Evolutionary conservation across 2,113 vertebrate species (phyloP).

Genomic region (Odobenus rosmarus): DNA sequence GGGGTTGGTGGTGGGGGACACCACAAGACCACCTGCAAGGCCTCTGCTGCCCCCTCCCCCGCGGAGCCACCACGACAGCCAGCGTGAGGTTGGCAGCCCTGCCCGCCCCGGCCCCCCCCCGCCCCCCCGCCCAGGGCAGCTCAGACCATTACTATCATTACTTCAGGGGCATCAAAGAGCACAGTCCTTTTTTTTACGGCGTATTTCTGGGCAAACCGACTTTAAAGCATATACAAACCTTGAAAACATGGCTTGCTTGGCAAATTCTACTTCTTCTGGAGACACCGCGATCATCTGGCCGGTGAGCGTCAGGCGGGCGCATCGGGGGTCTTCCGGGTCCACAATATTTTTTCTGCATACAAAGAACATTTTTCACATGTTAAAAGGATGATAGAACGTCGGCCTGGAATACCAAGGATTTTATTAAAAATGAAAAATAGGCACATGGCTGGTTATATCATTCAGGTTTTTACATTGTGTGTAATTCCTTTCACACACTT

Average conservation of each 20-base stretch:
- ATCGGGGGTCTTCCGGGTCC: slow-evolving; percentile 92
- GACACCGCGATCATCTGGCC: slow-evolving; percentile 91
- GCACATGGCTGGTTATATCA: background rate
- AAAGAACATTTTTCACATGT: slow-evolving; percentile 63
- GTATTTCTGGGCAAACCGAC: background rate
- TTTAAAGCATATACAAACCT: slow-evolving; percentile 81
- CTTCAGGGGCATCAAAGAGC: background rate
- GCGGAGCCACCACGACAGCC: rapidly evolving
- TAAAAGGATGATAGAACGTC: background rate
- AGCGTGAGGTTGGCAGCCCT: rapidly evolving
- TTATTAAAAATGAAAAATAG: background rate
- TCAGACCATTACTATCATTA: background rate
- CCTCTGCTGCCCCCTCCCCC: no score
- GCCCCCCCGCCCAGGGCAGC: no score
- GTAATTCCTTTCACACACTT: background rate
- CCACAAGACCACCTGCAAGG: no score
- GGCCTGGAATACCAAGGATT: background rate
- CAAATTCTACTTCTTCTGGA: slow-evolving; percentile 90
- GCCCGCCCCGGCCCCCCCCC: no score
- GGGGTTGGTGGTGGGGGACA: background rate
- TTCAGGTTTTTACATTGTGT: background rate
- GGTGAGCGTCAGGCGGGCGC: slow-evolving; percentile 90
- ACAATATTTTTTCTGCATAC: slow-evolving; percentile 89
- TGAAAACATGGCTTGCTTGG: slow-evolving; percentile 91
- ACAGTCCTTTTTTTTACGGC: background rate